These are phyloP conservation scores for Melanerpes formicivorus DNA, from an alignment of 2,113 vertebrate genomes.

Conservation along the genomic window DNA sequence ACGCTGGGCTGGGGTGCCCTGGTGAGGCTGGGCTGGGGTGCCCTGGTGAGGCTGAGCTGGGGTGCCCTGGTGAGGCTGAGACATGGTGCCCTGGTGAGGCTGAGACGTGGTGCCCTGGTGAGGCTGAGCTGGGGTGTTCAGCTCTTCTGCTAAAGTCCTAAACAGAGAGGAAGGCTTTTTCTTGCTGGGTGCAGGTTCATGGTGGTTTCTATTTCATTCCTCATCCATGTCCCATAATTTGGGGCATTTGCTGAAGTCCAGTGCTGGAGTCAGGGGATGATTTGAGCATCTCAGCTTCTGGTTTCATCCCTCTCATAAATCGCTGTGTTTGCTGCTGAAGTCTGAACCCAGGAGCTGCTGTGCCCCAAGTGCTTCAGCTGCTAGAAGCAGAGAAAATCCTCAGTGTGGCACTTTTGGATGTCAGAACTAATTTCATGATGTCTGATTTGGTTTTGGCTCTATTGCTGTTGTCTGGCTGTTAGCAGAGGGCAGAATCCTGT, in stretches of 20 bases:
- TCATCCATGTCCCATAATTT: fast-evolving
- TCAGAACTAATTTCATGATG: neutral
- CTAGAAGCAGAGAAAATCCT: neutral
- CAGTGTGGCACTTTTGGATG: neutral
- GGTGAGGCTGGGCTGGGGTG: fast-evolving
- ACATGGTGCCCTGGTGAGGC: no score
- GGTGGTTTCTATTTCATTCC: neutral
- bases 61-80: fast-evolving
- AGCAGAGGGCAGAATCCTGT: neutral
- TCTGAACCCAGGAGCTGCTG: fast-evolving
- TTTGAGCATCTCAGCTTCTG: neutral
- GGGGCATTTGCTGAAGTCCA: neutral
- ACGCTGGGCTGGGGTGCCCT: neutral
- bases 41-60: neutral
- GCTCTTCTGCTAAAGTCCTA: fast-evolving
- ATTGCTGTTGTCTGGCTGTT: neutral
- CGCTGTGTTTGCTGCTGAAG: neutral
- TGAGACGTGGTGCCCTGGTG: neutral
- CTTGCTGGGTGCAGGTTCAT: neutral
- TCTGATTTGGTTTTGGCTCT: neutral
- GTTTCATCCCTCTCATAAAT: neutral
- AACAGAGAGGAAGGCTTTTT: neutral
- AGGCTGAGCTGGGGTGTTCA: fast-evolving
- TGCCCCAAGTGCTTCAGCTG: neutral
- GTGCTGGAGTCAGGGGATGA: neutral